A percentile compares a stretch with the other conserved stretches of the same genome.
These are phyloP conservation scores for Oreonectes daqikongensis DNA, from an alignment of 2,797 vertebrate genomes.

Conservation along the genomic window DNA sequence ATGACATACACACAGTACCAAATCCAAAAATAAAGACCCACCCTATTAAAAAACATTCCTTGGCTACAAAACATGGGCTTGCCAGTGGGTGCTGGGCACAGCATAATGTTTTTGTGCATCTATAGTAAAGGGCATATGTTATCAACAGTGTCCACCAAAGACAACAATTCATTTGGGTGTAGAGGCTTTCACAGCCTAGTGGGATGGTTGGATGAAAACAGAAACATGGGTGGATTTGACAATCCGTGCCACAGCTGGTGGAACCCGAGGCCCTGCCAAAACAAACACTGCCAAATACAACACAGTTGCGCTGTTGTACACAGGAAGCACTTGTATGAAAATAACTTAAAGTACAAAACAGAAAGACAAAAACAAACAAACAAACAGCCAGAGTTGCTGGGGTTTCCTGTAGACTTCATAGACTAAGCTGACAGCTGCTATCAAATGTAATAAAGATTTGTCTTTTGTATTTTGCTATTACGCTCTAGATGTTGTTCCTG, in stretches of 20 bases:
- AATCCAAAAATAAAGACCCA: constrained; percentile 64
- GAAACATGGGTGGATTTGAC: constrained; percentile 32
- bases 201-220: constrained; percentile 30
- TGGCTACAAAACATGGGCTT: constrained; percentile 61
- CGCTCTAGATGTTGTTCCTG: background rate
- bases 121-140: constrained; percentile 33
- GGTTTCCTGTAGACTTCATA: constrained; percentile 2
- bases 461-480: background rate
- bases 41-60: constrained; percentile 53
- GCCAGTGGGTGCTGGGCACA: constrained; percentile 37
- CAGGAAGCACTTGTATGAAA: background rate
- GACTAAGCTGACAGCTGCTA: background rate
- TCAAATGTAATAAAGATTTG: background rate
- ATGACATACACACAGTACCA: background rate
- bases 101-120: constrained; percentile 17
- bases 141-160: constrained; percentile 42
- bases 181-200: constrained; percentile 9
- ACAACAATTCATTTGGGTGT: constrained; percentile 39
- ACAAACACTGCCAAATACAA: constrained; percentile 38
- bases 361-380: background rate
- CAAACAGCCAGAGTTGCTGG: constrained; percentile 2
- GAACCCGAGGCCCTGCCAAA: constrained; percentile 32
- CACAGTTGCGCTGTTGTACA: constrained; percentile 15
- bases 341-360: constrained; percentile 7
- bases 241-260: constrained; percentile 32